These are phyloP conservation scores for Coregonus clupeaformis DNA, from an alignment of 2,113 vertebrate genomes.

Conservation along the genomic window DNA sequence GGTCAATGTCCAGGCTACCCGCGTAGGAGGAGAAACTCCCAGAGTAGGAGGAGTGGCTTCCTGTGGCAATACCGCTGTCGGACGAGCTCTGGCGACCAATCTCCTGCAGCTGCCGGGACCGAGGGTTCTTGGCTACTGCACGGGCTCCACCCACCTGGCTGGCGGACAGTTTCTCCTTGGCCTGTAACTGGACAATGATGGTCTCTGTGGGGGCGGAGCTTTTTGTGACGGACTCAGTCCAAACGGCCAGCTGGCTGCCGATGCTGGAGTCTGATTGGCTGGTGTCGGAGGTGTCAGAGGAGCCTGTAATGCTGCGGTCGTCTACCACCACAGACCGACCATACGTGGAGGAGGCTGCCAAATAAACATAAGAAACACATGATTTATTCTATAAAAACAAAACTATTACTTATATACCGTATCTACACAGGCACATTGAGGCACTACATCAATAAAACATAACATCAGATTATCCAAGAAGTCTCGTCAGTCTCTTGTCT, in stretches of 20 bases:
- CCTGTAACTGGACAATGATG: slow-evolving; percentile 54
- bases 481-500: not conserved
- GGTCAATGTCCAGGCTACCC: slow-evolving; percentile 85
- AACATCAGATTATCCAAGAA: slow-evolving; percentile 1
- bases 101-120: slow-evolving; percentile 84
- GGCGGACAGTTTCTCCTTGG: slow-evolving; percentile 71
- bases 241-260: slow-evolving; percentile 80
- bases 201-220: slow-evolving; percentile 68
- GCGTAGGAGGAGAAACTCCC: slow-evolving; percentile 94
- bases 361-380: not conserved
- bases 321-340: slow-evolving; percentile 68
- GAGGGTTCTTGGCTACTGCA: slow-evolving; percentile 60
- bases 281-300: slow-evolving; percentile 85
- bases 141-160: slow-evolving; percentile 59
- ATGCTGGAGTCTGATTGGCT: slow-evolving; percentile 88
- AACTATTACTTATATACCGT: no score
- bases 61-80: slow-evolving; percentile 95
- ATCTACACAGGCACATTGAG: not conserved
- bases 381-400: not conserved
- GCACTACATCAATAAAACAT: not conserved
- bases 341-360: slow-evolving; percentile 59
- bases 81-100: slow-evolving; percentile 93
- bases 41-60: slow-evolving; percentile 90
- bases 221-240: slow-evolving; percentile 78
- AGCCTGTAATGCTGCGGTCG: slow-evolving; percentile 88